Evolutionary conservation across 2,113 vertebrate species (phyloP), one percentile per base, ranked within the genome.

Genomic region (Zapus hudsonius): DNA sequence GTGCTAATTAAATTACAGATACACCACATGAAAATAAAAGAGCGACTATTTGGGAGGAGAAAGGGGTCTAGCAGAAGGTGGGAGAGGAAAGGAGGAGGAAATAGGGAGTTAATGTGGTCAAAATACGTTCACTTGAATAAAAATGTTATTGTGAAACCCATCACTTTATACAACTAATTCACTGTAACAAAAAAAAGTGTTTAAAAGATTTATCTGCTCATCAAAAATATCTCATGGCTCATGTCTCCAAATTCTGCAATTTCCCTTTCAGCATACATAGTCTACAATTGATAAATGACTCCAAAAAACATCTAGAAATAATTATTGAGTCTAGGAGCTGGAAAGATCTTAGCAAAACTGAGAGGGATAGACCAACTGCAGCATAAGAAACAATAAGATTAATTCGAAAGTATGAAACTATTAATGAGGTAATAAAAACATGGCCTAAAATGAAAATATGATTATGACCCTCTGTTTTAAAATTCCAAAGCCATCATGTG

Each of bases 361-460:
- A 67, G 17, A 76, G 4, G 0, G 47, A 84, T 63, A 17, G 20
- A 79, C 44, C 36, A 90, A 38, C 1, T 90, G 4, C 8, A 79
- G 12, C 9, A 59, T 7, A 15, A 87, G 17, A 38, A 88, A 55
- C 38, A 79, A 64, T 20, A 93, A 88, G 83, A 75, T 59, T 52
- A 84, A 61, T 59, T 70, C 36, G 74, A 42, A 59, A 33, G 38
- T 33, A 0, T 10, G 69, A 61, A 75, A 31, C 25, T 81, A 72
- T 85, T 72, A 84, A 47, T 25, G 31, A 89, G 4, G 25, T 91
- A 66, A 76, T 29, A 2, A 63, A 74, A 84, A 27, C 33, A 44
- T 78, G 11, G 78, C 22, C 70, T 66, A 33, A 59, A 84, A 89
- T 79, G 57, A 90, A 93, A 87, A 73, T 76, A 69, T 15, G 74